Base-by-base conservation (phyloP, 2,113 vertebrate species). In the Podarcis raffonei region DNA sequence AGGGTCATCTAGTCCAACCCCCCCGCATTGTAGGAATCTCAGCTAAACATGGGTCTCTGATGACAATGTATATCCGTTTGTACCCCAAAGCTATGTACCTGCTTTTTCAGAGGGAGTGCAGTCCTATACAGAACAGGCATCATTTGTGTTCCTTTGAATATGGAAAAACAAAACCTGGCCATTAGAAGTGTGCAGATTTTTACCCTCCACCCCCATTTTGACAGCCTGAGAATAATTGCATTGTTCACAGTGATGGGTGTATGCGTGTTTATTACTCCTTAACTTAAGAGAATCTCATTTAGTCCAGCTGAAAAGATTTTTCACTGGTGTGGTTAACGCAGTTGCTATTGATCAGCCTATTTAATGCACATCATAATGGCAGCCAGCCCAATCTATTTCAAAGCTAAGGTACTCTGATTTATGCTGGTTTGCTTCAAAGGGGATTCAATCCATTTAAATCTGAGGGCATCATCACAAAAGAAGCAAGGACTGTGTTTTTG, bases 301-400 rank as follows among this genome's bases (percentile, higher is more conserved):
- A 65, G 27, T 82, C 25, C 30, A 75, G 12, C 25, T 75, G 79
- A 74, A 62, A 82, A 22, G 16, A 22, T 75, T 59, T 87, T 53
- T 59, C 62, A 39, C 53, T 87, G 80, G 37, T 82, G 69, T 65
- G 57, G 66, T 81, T 87, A 87, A 81, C 23, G 1, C 53, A 82
- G 53, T 87, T 81, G 32, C 16, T 59, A 62, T 27, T 81, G 77
- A 87, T 87, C 79, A 59, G 53, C 30, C 39, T 59, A 53, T 87
- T 62, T 81, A 81, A 87, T 74, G 32, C 79, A 74, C 30, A 74
- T 39, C 53, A 81, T 59, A 81, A 74, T 62, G 71, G 79, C 78
- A 82, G 69, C 15, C 57, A 81, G 86, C 68, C 68, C 32, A 87
- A 62, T 59, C 32, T 74, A 8, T 87, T 87, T 65, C 35, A 62